Evolutionary conservation across 1,140 invertebrate genomes (phyloP).

Genomic region (Drosophila nigrodunni): DNA sequence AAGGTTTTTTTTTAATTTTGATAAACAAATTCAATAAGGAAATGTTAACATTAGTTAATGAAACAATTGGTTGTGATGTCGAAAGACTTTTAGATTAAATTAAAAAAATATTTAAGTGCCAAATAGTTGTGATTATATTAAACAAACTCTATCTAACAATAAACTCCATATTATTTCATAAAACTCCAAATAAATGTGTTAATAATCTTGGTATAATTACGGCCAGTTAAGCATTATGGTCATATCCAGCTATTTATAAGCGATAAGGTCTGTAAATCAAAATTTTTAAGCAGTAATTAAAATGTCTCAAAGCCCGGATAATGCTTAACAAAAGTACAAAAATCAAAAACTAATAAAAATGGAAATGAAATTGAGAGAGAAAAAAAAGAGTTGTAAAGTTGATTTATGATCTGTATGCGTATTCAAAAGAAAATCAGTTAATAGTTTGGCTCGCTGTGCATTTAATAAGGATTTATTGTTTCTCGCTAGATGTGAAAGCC

Average conservation of each 20-base stretch:
- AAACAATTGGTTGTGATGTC: too few species aligned
- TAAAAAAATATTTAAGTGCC: too few species aligned
- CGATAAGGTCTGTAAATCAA: conserved; percentile 59
- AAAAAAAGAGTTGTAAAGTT: conserved; percentile 64
- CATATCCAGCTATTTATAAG: conserved; percentile 4
- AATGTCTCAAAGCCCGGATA: conserved; percentile 62
- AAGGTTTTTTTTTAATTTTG: too few species aligned
- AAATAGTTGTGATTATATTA: too few species aligned
- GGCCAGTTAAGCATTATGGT: not conserved
- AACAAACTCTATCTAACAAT: too few species aligned
- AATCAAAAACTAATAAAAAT: conserved; percentile 17
- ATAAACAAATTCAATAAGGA: too few species aligned
- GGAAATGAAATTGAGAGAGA: conserved; percentile 26
- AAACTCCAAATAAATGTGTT: not conserved
- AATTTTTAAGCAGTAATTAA: conserved; percentile 73
- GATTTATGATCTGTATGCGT: conserved; percentile 69
- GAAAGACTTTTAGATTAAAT: too few species aligned
- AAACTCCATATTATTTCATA: not conserved
- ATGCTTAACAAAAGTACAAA: conserved; percentile 1
- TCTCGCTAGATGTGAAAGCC: conserved; percentile 67
- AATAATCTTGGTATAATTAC: conserved; percentile 4
- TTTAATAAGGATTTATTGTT: conserved; percentile 83
- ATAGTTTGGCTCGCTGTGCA: conserved; percentile 69
- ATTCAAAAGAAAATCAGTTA: conserved; percentile 79
- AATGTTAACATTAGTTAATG: too few species aligned